Evolutionary conservation across 2,888 invertebrate species (phyloP).

Genomic region (Eustalomyia histrio): DNA sequence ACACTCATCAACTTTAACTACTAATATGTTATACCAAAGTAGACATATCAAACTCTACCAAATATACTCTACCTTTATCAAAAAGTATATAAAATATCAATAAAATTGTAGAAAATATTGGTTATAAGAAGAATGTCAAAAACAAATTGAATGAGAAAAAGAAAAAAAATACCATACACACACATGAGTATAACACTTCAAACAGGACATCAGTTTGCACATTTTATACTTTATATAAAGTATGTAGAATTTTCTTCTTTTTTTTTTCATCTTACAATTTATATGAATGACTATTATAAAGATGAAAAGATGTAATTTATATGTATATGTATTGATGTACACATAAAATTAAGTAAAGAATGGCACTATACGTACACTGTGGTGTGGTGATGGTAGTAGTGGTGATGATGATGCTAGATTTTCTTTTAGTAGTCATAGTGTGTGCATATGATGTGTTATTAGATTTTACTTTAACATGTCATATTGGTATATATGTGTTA

Average conservation of each 20-base stretch:
- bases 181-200: constrained; percentile 15
- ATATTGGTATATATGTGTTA: constrained; percentile 3
- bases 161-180: constrained; percentile 10
- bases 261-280: constrained; percentile 19
- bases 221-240: not conserved
- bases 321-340: constrained; percentile 17
- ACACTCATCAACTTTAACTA: constrained; percentile 54
- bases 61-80: constrained; percentile 30
- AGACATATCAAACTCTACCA: not conserved
- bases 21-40: not conserved
- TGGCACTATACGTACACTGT: constrained; percentile 46
- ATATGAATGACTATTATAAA: constrained; percentile 53
- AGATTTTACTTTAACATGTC: constrained; percentile 44
- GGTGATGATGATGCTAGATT: not conserved
- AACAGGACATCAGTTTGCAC: constrained; percentile 53
- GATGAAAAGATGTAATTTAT: constrained; percentile 53
- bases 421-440: not conserved
- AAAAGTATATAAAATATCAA: constrained; percentile 62
- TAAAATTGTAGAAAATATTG: constrained; percentile 53
- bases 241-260: not conserved
- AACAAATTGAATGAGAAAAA: constrained; percentile 20
- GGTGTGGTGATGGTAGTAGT: not conserved
- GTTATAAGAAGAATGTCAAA: constrained; percentile 60
- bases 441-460: constrained; percentile 52
- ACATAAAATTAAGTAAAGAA: constrained; percentile 57